Percentiles rank a stretch among this genome's conserved stretches.
These are phyloP conservation scores for Entomobrya multifasciata DNA, from an alignment of 2,888 invertebrate genomes.

Conservation along the genomic window DNA sequence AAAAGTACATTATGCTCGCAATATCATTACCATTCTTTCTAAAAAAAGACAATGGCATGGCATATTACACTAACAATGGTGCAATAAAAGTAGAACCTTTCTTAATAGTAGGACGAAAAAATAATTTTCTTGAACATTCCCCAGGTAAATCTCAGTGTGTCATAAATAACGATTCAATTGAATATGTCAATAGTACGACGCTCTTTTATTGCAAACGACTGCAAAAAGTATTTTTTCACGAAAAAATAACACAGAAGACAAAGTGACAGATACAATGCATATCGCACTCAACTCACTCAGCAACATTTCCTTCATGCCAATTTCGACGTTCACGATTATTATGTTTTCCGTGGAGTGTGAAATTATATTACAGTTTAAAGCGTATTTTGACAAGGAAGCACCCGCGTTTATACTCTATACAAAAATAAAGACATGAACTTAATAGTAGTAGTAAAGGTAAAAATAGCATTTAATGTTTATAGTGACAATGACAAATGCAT, in stretches of 20 bases:
- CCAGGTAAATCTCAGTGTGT: conserved; percentile 60
- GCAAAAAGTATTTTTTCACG: conserved; percentile 10
- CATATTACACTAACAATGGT: neutral
- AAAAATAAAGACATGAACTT: neutral
- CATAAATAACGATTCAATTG: conserved; percentile 72
- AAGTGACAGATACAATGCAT: conserved; percentile 20
- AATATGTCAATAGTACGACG: conserved; percentile 58
- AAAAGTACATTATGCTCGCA: neutral
- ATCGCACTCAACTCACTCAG: too few relatives aligned
- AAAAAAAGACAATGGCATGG: too few relatives aligned
- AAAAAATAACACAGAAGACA: neutral
- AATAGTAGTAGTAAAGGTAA: neutral
- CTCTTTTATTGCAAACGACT: conserved; percentile 47
- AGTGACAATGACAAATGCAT: conserved; percentile 32
- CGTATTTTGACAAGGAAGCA: too few relatives aligned
- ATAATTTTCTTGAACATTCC: conserved; percentile 22
- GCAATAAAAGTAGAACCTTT: too few relatives aligned
- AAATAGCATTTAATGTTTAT: neutral
- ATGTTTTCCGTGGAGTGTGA: too few relatives aligned
- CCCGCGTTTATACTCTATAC: too few relatives aligned
- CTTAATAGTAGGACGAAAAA: neutral
- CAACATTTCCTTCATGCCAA: too few relatives aligned
- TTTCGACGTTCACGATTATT: too few relatives aligned
- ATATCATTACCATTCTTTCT: neutral
- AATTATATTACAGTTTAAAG: too few relatives aligned